phyloP scores from a whole-genome alignment of 2,113 vertebrate genomes.

The Notarius quadriscutis region DNA sequence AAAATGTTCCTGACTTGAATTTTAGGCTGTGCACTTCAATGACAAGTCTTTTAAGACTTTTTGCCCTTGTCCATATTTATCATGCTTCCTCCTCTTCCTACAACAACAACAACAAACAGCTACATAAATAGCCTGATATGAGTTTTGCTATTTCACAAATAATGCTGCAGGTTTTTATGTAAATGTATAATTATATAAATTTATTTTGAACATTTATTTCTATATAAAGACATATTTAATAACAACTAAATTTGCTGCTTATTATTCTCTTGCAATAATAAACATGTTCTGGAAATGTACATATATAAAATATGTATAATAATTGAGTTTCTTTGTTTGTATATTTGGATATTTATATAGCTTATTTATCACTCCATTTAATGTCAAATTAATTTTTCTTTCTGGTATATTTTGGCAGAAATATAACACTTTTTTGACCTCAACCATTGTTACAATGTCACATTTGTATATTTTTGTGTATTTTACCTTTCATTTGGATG shows the following conservation, averaged over 20 bases:
- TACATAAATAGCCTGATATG: background rate
- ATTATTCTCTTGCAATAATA: background rate
- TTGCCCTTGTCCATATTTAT: background rate
- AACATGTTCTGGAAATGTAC: background rate
- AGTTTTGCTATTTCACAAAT: background rate
- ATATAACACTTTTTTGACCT: background rate
- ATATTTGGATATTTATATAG: background rate
- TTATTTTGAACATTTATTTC: background rate
- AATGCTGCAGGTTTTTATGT: background rate
- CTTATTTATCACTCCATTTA: background rate
- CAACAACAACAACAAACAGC: background rate
- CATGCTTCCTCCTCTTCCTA: background rate
- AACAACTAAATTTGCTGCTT: background rate
- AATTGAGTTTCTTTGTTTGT: background rate
- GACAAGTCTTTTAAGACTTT: background rate
- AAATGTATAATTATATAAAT: background rate
- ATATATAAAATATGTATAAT: background rate
- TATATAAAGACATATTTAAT: background rate
- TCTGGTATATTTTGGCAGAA: background rate
- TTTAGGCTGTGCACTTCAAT: slow-evolving; percentile 1
- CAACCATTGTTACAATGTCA: background rate
- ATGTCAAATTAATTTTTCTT: background rate
- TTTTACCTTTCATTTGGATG: background rate
- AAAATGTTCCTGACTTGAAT: slow-evolving; percentile 28
- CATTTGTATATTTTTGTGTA: background rate